Percentiles rank a stretch among this genome's conserved stretches.
Evolutionary conservation across 2,113 vertebrate genomes (phyloP).

Genomic region (Fregetta grallaria): DNA sequence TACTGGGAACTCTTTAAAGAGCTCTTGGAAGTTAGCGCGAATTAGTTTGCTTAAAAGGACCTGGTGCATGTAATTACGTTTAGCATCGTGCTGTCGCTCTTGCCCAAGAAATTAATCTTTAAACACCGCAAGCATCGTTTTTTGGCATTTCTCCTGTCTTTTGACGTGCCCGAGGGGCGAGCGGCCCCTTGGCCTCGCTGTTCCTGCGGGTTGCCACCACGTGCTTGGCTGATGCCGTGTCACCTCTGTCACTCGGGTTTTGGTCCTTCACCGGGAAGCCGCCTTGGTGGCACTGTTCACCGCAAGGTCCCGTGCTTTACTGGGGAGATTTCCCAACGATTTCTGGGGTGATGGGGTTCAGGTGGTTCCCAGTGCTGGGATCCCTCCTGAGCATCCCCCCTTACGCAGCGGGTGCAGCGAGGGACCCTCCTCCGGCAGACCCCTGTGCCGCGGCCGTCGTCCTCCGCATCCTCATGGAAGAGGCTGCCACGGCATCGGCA

Average conservation of each 20-base stretch:
- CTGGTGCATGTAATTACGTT: background rate
- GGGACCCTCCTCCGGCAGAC: background rate
- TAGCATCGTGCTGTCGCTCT: background rate
- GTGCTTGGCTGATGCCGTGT: background rate
- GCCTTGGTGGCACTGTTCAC: background rate
- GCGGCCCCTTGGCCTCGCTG: accelerated
- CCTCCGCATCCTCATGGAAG: accelerated
- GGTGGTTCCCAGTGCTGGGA: background rate
- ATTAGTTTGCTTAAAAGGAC: background rate
- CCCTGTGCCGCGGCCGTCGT: accelerated
- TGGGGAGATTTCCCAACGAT: accelerated
- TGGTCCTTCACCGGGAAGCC: accelerated
- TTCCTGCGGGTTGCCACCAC: accelerated
- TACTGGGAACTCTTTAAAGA: background rate
- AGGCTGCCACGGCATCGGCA: accelerated
- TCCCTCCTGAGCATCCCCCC: background rate
- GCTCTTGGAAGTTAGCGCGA: background rate
- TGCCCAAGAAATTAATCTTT: background rate
- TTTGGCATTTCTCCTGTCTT: background rate
- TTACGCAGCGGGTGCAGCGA: accelerated
- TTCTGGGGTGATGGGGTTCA: background rate
- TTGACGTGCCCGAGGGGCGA: background rate
- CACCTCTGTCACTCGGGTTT: background rate
- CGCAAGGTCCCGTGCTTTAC: accelerated
- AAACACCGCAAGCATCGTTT: accelerated